A percentile compares a stretch with the other conserved stretches of the same genome.
Conservation (phyloP, 2,888 invertebrate species). For the Biston betularia region DNA sequence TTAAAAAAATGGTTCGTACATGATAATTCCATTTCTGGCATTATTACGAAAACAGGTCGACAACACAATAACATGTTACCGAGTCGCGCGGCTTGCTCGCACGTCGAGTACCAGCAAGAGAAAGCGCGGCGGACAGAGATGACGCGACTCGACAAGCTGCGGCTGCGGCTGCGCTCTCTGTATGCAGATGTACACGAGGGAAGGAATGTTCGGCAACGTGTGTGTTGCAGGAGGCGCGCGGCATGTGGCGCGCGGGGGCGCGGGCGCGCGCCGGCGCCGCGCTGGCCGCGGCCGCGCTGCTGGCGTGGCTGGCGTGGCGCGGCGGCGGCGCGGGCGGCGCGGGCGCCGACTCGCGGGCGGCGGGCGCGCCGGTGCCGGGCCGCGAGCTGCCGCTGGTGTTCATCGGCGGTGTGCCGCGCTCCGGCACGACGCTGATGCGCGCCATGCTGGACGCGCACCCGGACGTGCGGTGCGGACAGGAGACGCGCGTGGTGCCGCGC, state of each 20-base stretch:
- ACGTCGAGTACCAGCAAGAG: too few species aligned
- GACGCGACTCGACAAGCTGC: too few species aligned
- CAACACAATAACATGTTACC: too few species aligned
- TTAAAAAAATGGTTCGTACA: too few species aligned
- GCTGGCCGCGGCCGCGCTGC: slow-evolving; percentile 36
- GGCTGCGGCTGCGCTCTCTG: too few species aligned
- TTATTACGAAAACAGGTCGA: too few species aligned
- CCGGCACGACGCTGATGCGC: slow-evolving; percentile 98
- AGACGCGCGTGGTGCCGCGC: slow-evolving; percentile 98
- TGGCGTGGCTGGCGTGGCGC: slow-evolving; percentile 42
- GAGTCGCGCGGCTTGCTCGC: too few species aligned
- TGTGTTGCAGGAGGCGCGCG: slow-evolving; percentile 13
- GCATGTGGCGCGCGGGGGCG: slow-evolving; percentile 23
- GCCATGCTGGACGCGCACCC: slow-evolving; percentile 99
- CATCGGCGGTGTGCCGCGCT: slow-evolving; percentile 98
- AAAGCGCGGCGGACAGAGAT: too few species aligned
- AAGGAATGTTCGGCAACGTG: not conserved
- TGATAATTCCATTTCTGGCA: too few species aligned
- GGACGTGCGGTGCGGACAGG: slow-evolving; percentile 98
- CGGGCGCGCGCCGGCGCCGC: slow-evolving; percentile 40
- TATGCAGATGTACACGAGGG: too few species aligned
- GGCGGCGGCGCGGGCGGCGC: slow-evolving; percentile 54
- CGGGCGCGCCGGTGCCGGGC: slow-evolving; percentile 84
- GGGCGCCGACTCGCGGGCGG: slow-evolving; percentile 52
- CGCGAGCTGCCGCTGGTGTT: slow-evolving; percentile 97